Base-by-base conservation (phyloP, 2,113 vertebrate genomes). In the Oncorhynchus gorbuscha region DNA sequence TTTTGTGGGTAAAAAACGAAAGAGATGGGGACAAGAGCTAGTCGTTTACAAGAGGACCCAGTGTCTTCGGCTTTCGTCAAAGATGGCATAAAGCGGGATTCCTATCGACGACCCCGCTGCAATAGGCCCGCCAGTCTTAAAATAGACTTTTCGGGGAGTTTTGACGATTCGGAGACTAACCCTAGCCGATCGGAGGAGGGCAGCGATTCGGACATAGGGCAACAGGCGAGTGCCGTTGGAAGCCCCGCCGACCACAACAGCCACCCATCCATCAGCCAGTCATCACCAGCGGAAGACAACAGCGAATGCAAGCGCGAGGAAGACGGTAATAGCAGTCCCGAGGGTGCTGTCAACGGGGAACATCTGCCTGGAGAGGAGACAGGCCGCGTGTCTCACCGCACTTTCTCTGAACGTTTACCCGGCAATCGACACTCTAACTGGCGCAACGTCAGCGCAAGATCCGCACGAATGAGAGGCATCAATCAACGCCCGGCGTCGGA, bases 401-500 rank as follows among this genome's bases (percentile, higher is more conserved):
- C 93, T 75, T 94, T 94, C 74, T 93, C 94, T 8, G 94, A 94
- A 83, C 88, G 94, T 76, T 86, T 94, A 71, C 89, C 91, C 87
- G 92, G 86, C 66, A 89, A 85, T 81, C 88, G 93, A 5, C 93
- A 93, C 83, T 89, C 90, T 16, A 89, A 91, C 30, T 76, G 76
- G 76, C 86, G 93, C 79, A 92, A 75, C 74, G 89, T 91, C 59
- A 78, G 86, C 3, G 87, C 90, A 4, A 90, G 93, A 32, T 89
- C 93, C 49, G 86, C 88, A 72, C 86, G 94, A 72, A 85, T 92
- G 14, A 84, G 94, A 39, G 82, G 85, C 62, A 64, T 84, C 3
- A 90, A 92, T 80, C 86, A 91, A 73, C 89, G 94, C 75, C 94
- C 94, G 30, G 83, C 93, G 61, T 94, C 94, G 0, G 94, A 94